These are phyloP conservation scores for Enteromius radiatus DNA, from an alignment of 2,797 vertebrate species.

Conservation along the genomic window DNA sequence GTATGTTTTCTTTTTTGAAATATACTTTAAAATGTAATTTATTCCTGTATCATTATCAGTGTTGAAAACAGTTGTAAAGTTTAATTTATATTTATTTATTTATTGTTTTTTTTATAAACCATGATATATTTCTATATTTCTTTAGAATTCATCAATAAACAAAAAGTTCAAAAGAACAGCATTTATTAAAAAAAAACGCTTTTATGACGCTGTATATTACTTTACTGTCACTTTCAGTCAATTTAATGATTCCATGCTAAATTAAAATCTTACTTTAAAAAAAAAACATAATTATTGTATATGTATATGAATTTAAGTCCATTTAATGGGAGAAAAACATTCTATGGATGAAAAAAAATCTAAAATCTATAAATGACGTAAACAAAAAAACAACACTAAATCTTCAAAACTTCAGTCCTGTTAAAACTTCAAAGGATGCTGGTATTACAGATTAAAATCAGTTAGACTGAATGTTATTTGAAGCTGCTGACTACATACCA, in stretches of 20 bases:
- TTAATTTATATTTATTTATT: background rate
- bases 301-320: background rate
- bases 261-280: background rate
- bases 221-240: background rate
- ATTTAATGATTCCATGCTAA: background rate
- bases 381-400: slow-evolving; percentile 53
- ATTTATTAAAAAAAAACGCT: background rate
- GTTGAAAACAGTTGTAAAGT: background rate
- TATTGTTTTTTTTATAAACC: background rate
- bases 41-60: background rate
- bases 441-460: slow-evolving; percentile 58
- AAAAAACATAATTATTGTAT: background rate
- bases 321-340: background rate
- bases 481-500: slow-evolving; percentile 41
- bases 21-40: background rate
- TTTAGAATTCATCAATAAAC: background rate
- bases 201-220: background rate
- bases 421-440: slow-evolving; percentile 68
- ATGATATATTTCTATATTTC: background rate
- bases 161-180: background rate
- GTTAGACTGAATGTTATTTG: slow-evolving; percentile 64
- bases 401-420: slow-evolving; percentile 64
- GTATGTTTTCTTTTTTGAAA: background rate
- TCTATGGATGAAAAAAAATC: background rate
- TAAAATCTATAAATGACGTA: slow-evolving; percentile 5